Base-by-base conservation (phyloP, 1,140 invertebrate genomes). In the Psix sp. region DNA sequence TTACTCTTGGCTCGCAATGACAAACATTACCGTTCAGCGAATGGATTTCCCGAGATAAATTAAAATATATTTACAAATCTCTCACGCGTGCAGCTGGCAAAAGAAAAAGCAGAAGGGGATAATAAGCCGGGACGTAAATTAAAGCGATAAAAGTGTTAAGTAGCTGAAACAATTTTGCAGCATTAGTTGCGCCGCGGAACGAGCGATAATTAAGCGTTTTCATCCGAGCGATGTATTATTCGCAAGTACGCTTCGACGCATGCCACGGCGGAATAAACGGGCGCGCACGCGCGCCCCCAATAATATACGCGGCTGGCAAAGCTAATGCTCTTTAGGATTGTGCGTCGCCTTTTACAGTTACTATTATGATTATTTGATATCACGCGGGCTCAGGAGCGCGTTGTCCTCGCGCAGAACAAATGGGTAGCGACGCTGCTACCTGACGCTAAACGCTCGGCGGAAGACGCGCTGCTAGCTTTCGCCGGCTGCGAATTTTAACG, bases 301-400 rank as follows among this genome's bases (percentile, higher is more conserved):
- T 36, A 21, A 14, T 9, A 24, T 38, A 15, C 33, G 26, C 39
- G 35, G 18, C 26, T 35, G 45, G 36, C 26, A n/a, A 62, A 63
- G 3, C 36, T 35, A 59, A 59, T 48, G 43, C 11, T 39, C 56
- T 46, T 59, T 52, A 15, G 36, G n/a, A 21, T 39, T 18, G n/a
- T 20, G 42, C 46, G 21, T 56, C 49, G 48, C 49, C 39, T 29
- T 46, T 67, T 42, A 36, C 36, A 18, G 38, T 45, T 49, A 68
- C 35, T 45, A 21, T 68, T 43, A 57, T 57, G 3, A 67, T 68
- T 51, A 68, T 56, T 42, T 24, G 42, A 42, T 29, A 65, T 46
- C 31, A 13, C 39, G 35, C 29, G n/a, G n/a, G n/a, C n/a, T n/a
- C 17, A 5, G 7, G 10, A 36, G 18, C 21, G 38, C 11, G 38